Evolutionary conservation across 2,797 vertebrate species (phyloP), one percentile per base, ranked within the genome.

Genomic region (Todus mexicanus): DNA sequence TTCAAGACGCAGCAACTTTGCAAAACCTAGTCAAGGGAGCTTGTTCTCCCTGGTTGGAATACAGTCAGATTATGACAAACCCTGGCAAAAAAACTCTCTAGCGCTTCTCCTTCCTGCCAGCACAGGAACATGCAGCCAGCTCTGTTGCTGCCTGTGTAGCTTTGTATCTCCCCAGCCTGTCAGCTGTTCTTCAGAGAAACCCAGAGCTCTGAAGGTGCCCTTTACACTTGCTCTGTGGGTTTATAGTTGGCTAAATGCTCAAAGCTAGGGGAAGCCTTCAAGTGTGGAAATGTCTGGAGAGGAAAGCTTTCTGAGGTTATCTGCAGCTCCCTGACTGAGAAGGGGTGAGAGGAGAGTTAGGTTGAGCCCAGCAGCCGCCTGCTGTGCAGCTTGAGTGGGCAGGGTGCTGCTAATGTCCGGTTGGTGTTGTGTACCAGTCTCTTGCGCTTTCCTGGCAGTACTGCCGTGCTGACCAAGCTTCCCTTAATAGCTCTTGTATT

Each of bases 71-170:
- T 33, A 31, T 15, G 56, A 43, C 19, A 45, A 63, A 53, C n/a
- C 31, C 29, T 76, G 42, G 35, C 56, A 72, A 56, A 70, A 0
- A 12, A 84, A n/a, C 26, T 47, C 43, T 68, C 22, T 12, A 23
- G 35, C 25, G 81, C 27, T 80, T 21, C 23, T 21, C n/a, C 31
- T 90, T 33, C 38, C 50, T 56, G 42, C 70, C 78, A 90, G 77
- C 26, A 14, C 4, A 35, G 50, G 38, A 51, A 35, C 6, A 2
- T 33, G 80, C 51, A 80, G 40, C 59, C 1, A 21, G 22, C 25
- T 73, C 43, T 43, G 45, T 61, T 48, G 54, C 54, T 78, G n/a
- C 23, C 29, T 0, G 0, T 29, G 53, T 26, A 27, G 17, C 6
- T 68, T 71, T 68, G 11, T 29, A 6, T 40, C 60, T 59, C 68